Percentiles rank a stretch among this genome's conserved stretches.
phyloP scores from a whole-genome alignment of 2,797 vertebrate species.

The Mallotus villosus region DNA sequence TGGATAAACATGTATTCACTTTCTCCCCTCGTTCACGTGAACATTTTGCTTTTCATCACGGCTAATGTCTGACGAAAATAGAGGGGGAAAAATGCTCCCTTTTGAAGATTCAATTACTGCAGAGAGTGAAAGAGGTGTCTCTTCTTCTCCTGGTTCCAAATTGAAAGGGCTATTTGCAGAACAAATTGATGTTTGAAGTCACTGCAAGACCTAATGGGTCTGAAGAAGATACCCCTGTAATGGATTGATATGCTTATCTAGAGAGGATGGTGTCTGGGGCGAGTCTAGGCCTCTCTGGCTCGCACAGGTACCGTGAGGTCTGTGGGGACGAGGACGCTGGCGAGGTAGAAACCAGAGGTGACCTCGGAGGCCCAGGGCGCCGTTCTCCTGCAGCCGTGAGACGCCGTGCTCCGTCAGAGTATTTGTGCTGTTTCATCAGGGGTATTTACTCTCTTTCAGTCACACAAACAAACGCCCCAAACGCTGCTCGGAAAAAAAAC shows the following conservation, averaged over 20 bases:
- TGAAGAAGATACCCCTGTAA: slow-evolving; percentile 72
- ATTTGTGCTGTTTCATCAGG: too few relatives aligned
- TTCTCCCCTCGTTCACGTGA: slow-evolving; percentile 68
- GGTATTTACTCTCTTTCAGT: background rate
- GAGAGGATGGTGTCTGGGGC: slow-evolving; percentile 41
- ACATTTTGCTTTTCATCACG: slow-evolving; percentile 75
- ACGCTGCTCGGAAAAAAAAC: too few relatives aligned
- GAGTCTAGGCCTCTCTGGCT: too few relatives aligned
- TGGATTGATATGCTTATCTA: slow-evolving; percentile 70
- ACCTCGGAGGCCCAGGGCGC: too few relatives aligned
- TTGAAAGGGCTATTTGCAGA: slow-evolving; percentile 82
- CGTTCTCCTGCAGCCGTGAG: too few relatives aligned
- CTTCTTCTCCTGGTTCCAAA: slow-evolving; percentile 66
- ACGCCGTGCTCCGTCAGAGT: too few relatives aligned
- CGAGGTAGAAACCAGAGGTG: too few relatives aligned
- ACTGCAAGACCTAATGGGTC: slow-evolving; percentile 77
- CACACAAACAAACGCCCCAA: background rate
- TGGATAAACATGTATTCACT: slow-evolving; percentile 74
- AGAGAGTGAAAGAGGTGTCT: slow-evolving; percentile 71
- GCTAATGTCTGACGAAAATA: slow-evolving; percentile 70
- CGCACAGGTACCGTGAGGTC: too few relatives aligned
- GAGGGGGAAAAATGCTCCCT: slow-evolving; percentile 76
- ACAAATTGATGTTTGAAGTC: slow-evolving; percentile 83
- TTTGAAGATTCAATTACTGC: slow-evolving; percentile 84
- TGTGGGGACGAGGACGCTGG: too few relatives aligned